Base-by-base conservation (phyloP, 2,888 invertebrate genomes). In the Ormyrus rosae region DNA sequence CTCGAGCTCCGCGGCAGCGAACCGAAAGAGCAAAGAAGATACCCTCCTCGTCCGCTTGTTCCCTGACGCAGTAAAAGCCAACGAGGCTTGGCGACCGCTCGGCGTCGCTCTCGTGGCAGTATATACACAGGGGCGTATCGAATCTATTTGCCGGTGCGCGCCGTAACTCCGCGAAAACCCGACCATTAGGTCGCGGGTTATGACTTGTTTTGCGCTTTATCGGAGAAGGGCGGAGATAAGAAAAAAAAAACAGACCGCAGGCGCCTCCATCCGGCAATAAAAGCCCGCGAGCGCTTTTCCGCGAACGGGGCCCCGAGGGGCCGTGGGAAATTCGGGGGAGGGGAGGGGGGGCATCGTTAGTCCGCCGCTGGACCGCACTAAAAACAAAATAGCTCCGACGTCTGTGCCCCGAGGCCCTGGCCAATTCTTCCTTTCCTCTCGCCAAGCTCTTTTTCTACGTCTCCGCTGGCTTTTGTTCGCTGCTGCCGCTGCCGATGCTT, bases 311-410 rank as follows among this genome's bases (percentile, higher is more conserved):
- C 46, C 56, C 7, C 65, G 75, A 75, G 79, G 69, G 79, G 74
- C 69, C 65, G 65, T 46, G 19, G 77, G 19, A 78, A 78, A 78
- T 70, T 71, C 71, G 71, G 70, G 8, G 2, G 13, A 11, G 55
- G 5, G 7, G 4, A 55, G 13, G 45, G 55, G 5, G 7, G 4
- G 67, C 9, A 45, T 7, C 6, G 7, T 34, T 11, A 5, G 67
- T 34, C 9, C 67, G 53, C 8, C 46, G 48, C 8, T 13, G 71
- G 19, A 8, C 60, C n/a, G 53, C 72, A 81, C 81, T 81, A 81
- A 81, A 81, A 81, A 80, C 67, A 73, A 80, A 82, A 80, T 82
- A 80, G 82, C 72, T 67, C 83, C 78, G 83, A 82, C 83, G 83
- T 83, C 83, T 83, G 81, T 78, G 81, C 83, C 82, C 78, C 69